These are phyloP conservation scores for Solen grandis DNA, from an alignment of 1,140 invertebrate genomes.

Conservation along the genomic window DNA sequence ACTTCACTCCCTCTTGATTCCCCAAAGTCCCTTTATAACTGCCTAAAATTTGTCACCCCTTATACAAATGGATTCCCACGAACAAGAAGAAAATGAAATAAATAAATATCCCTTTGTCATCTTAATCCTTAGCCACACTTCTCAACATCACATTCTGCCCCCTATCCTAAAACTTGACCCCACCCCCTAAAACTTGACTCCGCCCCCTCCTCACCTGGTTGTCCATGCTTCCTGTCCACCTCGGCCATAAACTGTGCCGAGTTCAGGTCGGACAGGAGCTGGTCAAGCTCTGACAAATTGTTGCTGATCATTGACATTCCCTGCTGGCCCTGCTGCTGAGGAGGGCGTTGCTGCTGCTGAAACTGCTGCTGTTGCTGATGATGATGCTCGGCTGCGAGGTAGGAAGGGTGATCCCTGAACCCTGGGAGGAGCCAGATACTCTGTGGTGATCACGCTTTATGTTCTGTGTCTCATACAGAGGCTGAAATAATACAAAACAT, in stretches of 20 bases:
- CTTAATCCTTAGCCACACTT: no score
- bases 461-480: conserved; percentile 73
- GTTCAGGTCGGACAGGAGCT: conserved; percentile 94
- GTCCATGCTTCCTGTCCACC: conserved; percentile 75
- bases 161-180: no score
- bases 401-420: conserved; percentile 55
- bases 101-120: no score
- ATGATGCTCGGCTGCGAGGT: conserved; percentile 49
- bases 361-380: neutral
- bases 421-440: conserved; percentile 72
- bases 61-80: no score
- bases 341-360: neutral
- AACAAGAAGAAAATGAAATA: no score
- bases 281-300: conserved; percentile 95
- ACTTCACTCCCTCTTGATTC: no score
- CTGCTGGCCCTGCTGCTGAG: conserved; percentile 31
- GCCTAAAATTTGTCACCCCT: no score
- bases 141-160: no score
- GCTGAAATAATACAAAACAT: conserved; percentile 75
- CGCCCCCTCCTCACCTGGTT: conserved; percentile 48
- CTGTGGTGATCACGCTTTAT: conserved; percentile 66
- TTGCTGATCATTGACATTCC: conserved; percentile 85
- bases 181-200: no score
- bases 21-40: no score
- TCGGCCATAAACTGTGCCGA: conserved; percentile 87